Conservation (phyloP, 1,140 invertebrate species). For the Periplaneta americana region DNA sequence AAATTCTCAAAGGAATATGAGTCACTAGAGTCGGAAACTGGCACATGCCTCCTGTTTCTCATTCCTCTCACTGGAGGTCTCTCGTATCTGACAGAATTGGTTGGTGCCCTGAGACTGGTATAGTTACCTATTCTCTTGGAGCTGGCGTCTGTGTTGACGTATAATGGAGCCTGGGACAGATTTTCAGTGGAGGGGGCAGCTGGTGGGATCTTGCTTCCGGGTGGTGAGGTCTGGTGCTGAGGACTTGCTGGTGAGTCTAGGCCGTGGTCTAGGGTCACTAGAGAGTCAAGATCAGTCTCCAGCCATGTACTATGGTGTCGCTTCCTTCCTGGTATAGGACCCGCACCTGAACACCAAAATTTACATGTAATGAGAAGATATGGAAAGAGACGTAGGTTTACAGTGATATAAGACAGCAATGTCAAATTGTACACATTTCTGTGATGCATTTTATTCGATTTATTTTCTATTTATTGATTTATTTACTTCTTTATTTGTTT, state of each 20-base stretch:
- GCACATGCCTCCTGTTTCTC: neutral
- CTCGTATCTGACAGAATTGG: neutral
- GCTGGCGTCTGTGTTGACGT: constrained; percentile 39
- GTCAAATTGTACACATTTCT: too few species aligned
- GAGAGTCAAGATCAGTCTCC: constrained; percentile 85
- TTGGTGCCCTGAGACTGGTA: neutral
- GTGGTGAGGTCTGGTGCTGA: constrained; percentile 18
- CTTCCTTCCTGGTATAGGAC: constrained; percentile 31
- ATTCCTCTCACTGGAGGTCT: neutral
- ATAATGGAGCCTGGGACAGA: constrained; percentile 30
- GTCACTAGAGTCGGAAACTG: neutral
- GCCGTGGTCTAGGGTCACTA: constrained; percentile 57
- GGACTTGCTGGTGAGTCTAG: constrained; percentile 30
- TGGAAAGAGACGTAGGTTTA: too few species aligned
- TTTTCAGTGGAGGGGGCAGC: constrained; percentile 11
- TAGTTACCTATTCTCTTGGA: constrained; percentile 16
- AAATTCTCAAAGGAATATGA: neutral
- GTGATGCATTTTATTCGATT: too few species aligned
- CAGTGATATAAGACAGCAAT: too few species aligned
- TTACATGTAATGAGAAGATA: too few species aligned
- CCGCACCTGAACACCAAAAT: constrained; percentile 25
- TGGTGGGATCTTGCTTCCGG: constrained; percentile 8
- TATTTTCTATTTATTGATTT: too few species aligned
- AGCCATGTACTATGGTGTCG: constrained; percentile 56
- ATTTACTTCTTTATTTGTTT: too few species aligned